Evolutionary conservation across 2,888 invertebrate genomes (phyloP).

Genomic region (Taenaris catops): DNA sequence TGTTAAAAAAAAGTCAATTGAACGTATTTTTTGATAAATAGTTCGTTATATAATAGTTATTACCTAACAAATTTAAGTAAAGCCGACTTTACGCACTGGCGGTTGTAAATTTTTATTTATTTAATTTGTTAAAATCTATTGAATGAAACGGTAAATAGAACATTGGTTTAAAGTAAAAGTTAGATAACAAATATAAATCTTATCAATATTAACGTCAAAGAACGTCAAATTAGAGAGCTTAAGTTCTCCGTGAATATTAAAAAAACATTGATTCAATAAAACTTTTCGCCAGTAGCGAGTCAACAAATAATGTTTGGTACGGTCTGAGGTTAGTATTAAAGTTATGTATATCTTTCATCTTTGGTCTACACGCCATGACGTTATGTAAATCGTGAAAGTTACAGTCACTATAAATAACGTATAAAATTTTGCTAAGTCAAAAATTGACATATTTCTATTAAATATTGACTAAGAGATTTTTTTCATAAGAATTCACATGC

Average conservation of each 20-base stretch:
- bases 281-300: slow-evolving; percentile 37
- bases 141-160: no score
- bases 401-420: slow-evolving; percentile 72
- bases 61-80: slow-evolving; percentile 21
- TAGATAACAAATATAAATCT: no score
- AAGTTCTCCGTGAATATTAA: slow-evolving; percentile 7
- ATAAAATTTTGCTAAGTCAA: slow-evolving; percentile 80
- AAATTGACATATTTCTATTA: slow-evolving; percentile 76
- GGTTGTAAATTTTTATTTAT: no score
- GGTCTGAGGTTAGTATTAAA: slow-evolving; percentile 74
- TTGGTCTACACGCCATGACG: slow-evolving; percentile 73
- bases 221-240: slow-evolving; percentile 9
- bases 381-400: slow-evolving; percentile 64
- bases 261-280: slow-evolving; percentile 8
- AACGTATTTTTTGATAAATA: slow-evolving; percentile 9
- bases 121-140: no score
- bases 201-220: slow-evolving; percentile 4
- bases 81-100: slow-evolving; percentile 15
- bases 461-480: slow-evolving; percentile 76
- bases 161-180: no score
- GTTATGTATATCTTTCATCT: slow-evolving; percentile 73
- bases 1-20: slow-evolving; percentile 28
- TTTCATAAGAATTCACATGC: slow-evolving; percentile 77
- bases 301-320: slow-evolving; percentile 75
- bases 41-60: slow-evolving; percentile 11